Evolutionary conservation across 2,113 vertebrate genomes (phyloP), one percentile per base, ranked within the genome.

Genomic region (Dendropsophus ebraccatus): DNA sequence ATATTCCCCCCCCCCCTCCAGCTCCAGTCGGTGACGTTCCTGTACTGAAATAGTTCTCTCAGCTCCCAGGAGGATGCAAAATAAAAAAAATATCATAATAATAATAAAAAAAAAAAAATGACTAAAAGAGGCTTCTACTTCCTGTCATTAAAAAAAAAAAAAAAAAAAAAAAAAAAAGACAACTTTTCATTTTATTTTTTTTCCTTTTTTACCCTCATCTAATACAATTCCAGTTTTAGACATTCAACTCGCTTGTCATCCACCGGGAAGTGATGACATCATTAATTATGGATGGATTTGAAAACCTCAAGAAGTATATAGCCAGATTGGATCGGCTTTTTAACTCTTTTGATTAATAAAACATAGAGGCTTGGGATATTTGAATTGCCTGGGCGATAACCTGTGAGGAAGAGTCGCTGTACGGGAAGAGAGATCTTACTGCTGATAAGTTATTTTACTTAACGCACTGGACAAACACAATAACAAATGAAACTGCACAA

Each of bases 261-360:
- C 92, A 90, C 91, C 88, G 91, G 90, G 91, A 89, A 92, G 91
- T 87, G 91, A 94, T 92, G 92, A 92, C 91, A 91, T 89, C 91
- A 92, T 94, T 90, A 93, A 94, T 94, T 94, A 94, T 95, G 95
- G 91, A 95, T 91, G 92, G 90, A 87, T 90, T 94, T 92, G 92
- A 91, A 93, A 95, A 92, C 93, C 92, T 93, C 88, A 87, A 90
- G 91, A 90, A 92, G 89, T 91, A 91, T 93, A 92, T 93, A 91
- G 91, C 92, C 90, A 92, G 92, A 94, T 93, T 94, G 93, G 93
- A 95, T 92, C 94, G 93, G 92, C 92, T 95, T 95, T 93, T 94
- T 90, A 94, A 92, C 91, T 93, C 91, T 91, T 94, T 93, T 94
- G 92, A 93, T 95, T 91, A 95, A 95, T 94, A 93, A 94, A 93